These are phyloP conservation scores for Verasper variegatus DNA, from an alignment of 2,113 vertebrate species.

Conservation along the genomic window DNA sequence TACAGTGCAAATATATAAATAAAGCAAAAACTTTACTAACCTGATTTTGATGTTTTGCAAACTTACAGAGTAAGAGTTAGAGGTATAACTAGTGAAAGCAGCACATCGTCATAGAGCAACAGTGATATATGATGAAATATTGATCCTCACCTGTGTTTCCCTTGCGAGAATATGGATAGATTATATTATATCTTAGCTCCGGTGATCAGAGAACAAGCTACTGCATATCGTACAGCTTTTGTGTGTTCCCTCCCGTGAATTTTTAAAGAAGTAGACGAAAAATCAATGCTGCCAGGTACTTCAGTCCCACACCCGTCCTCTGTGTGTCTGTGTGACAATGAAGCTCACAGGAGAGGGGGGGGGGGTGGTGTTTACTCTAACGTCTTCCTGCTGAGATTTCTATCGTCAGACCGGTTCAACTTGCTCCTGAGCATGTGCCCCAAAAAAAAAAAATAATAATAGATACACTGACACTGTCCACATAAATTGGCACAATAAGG, in stretches of 20 bases:
- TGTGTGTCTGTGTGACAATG: constrained; percentile 39
- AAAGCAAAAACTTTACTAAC: too few relatives aligned
- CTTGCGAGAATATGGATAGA: not conserved
- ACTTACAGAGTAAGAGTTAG: too few relatives aligned
- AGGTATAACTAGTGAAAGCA: too few relatives aligned
- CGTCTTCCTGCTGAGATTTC: constrained; percentile 55
- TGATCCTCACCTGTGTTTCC: constrained; percentile 64
- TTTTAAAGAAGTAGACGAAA: not conserved
- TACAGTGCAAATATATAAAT: too few relatives aligned
- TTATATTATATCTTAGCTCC: constrained; percentile 3
- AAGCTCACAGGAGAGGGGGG: constrained; percentile 18
- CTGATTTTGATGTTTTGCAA: too few relatives aligned
- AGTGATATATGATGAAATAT: not conserved
- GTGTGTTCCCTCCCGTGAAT: not conserved
- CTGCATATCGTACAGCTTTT: not conserved
- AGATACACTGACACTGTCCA: not conserved
- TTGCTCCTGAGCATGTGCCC: constrained; percentile 41
- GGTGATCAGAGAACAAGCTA: not conserved
- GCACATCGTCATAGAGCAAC: too few relatives aligned
- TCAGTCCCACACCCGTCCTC: constrained; percentile 38
- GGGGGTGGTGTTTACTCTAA: constrained; percentile 51
- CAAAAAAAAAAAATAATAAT: not conserved
- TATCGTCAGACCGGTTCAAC: constrained; percentile 66
- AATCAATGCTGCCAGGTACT: not conserved
- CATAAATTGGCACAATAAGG: constrained; percentile 20